Conservation (phyloP, 2,888 invertebrate species). For the Archips xylosteana region DNA sequence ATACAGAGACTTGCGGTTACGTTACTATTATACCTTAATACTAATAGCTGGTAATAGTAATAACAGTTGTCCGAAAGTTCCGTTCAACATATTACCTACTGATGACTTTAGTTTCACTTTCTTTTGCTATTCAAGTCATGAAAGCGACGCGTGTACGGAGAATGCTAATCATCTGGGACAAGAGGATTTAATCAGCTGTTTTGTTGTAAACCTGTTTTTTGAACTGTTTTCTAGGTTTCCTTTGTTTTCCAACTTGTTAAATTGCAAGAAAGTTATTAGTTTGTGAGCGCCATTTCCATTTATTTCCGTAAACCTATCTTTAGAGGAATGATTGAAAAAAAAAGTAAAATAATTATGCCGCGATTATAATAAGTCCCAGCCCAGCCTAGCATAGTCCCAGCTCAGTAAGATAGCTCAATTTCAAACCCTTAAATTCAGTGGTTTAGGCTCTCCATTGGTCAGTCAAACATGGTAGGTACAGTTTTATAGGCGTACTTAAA, state of each 20-base stretch:
- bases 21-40: neutral
- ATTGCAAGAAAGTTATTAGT: too few species aligned
- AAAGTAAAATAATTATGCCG: too few species aligned
- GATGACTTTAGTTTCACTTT: conserved; percentile 65
- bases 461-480: too few species aligned
- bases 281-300: too few species aligned
- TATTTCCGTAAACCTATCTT: too few species aligned
- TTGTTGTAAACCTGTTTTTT: conserved; percentile 22
- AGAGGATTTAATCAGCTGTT: conserved; percentile 30
- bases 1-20: neutral
- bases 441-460: too few species aligned
- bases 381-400: too few species aligned
- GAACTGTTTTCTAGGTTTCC: neutral
- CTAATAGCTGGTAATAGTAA: conserved; percentile 29
- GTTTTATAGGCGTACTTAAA: too few species aligned
- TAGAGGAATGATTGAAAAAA: too few species aligned
- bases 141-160: conserved; percentile 53
- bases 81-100: conserved; percentile 50
- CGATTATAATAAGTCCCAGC: too few species aligned
- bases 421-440: too few species aligned
- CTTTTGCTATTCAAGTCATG: conserved; percentile 64
- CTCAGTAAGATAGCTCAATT: too few species aligned
- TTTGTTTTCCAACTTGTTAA: neutral
- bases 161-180: conserved; percentile 54
- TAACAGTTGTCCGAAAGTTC: conserved; percentile 60